Evolutionary conservation across 2,113 vertebrate species (phyloP), one percentile per base, ranked within the genome.

Genomic region (Argyrosomus japonicus): DNA sequence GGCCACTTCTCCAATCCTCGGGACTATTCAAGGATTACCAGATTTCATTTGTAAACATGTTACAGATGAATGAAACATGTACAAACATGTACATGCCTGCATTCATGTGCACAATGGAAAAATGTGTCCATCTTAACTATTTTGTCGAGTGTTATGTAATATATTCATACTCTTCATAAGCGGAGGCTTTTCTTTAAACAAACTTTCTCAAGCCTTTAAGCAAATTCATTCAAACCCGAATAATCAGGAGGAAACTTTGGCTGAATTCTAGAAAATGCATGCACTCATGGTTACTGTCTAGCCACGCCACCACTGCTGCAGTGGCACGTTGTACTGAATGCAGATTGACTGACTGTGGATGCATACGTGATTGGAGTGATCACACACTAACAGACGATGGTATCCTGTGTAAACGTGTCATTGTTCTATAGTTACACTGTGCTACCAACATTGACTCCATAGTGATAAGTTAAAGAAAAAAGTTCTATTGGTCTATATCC

Each of bases 1-100:
- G 29, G 13, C 23, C 72, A 10, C 3, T 62, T 56, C 25, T 68
- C 14, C 6, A 36, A 83, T 77, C 81, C 72, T 12, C 10, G 4
- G 14, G 61, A 56, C 54, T 75, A 11, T 47, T 74, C 2, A 32
- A 36, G 48, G 74, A 89, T 86, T 79, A 84, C 36, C 65, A 67
- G 47, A 48, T 40, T 72, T 12, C 50, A 45, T 47, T n/a, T 57
- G 70, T 47, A 72, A 65, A 72, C 58, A 76, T 1, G 9, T 19
- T 65, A 60, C 56, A 48, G 50, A 48, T 67, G 47, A 78, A 29
- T 60, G 32, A 45, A 47, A 53, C 51, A 43, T 25, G 47, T 23
- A 73, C 19, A 69, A 73, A 67, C 68, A 47, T 40, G 68, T 21
- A 6, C 45, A 61, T 12, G 2, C 18, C 48, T 54, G 54, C 29